These are phyloP conservation scores for Vidua chalybeata DNA, from an alignment of 2,113 vertebrate species.

Conservation along the genomic window DNA sequence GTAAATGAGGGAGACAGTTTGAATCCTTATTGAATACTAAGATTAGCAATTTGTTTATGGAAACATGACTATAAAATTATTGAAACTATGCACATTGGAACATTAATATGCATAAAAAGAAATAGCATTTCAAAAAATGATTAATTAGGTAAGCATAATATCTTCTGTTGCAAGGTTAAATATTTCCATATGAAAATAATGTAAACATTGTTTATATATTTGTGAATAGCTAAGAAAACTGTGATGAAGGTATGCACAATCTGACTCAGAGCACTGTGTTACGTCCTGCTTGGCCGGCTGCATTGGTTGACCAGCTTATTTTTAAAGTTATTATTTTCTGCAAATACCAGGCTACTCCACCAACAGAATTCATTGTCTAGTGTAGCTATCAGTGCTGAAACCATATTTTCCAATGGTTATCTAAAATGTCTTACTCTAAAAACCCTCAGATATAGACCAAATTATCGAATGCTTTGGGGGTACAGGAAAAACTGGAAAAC, in stretches of 20 bases:
- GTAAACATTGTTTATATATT: not conserved
- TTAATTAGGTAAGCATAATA: not conserved
- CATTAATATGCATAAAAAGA: not conserved
- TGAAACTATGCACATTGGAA: not conserved
- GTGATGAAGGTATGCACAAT: not conserved
- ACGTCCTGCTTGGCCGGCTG: not conserved
- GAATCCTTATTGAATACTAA: not conserved
- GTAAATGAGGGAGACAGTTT: conserved; percentile 9
- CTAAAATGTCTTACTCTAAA: not conserved
- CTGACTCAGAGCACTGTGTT: not conserved
- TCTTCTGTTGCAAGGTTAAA: not conserved
- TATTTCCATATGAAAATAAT: not conserved
- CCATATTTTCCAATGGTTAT: not conserved
- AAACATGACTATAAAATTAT: not conserved
- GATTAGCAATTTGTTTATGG: not conserved
- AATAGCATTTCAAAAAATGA: not conserved
- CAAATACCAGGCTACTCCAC: not conserved
- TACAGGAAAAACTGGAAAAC: not conserved
- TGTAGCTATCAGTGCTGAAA: not conserved
- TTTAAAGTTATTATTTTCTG: not conserved
- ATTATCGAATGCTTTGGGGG: not conserved
- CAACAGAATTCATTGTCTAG: not conserved
- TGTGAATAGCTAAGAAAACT: not conserved
- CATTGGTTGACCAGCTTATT: not conserved
- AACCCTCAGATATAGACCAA: not conserved